Percentiles rank a stretch among this genome's conserved stretches.
Conservation (phyloP, 1,140 invertebrate species). For the Lethrus apterus region DNA sequence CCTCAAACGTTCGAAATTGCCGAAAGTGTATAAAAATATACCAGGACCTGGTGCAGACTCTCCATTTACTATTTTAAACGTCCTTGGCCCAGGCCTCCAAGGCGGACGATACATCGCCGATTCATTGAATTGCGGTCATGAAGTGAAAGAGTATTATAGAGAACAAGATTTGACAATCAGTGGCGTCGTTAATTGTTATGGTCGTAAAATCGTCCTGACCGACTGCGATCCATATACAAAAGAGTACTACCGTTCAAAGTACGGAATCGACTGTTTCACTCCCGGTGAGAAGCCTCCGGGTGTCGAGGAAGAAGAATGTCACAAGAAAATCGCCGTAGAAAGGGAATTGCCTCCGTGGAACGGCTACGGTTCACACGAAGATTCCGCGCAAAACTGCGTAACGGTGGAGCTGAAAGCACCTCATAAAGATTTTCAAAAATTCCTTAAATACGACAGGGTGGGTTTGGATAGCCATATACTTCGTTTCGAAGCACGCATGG, state of each 20-base stretch:
- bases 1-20: conserved; percentile 66
- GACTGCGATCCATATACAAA: conserved; percentile 84
- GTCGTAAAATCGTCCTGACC: conserved; percentile 69
- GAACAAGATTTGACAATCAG: conserved; percentile 75
- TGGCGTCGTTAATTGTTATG: conserved; percentile 68
- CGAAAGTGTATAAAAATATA: conserved; percentile 56
- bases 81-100: conserved; percentile 51
- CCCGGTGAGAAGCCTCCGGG: conserved; percentile 45
- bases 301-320: conserved; percentile 38
- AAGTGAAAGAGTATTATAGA: conserved; percentile 53
- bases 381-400: conserved; percentile 78
- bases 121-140: conserved; percentile 46
- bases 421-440: conserved; percentile 70
- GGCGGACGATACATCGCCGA: conserved; percentile 56
- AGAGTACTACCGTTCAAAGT: conserved; percentile 64
- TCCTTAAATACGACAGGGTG: conserved; percentile 67
- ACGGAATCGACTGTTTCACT: conserved; percentile 51
- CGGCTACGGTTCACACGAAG: conserved; percentile 78
- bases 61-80: conserved; percentile 60
- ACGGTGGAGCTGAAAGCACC: conserved; percentile 68
- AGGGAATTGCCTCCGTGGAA: conserved; percentile 76
- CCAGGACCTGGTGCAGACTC: conserved; percentile 52
- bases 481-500: conserved; percentile 67
- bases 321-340: conserved; percentile 37
- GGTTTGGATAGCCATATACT: conserved; percentile 71